Percentiles rank a stretch among this genome's conserved stretches.
phyloP scores from a whole-genome alignment of 1,140 invertebrate species.

The Drosophila oshimai region DNA sequence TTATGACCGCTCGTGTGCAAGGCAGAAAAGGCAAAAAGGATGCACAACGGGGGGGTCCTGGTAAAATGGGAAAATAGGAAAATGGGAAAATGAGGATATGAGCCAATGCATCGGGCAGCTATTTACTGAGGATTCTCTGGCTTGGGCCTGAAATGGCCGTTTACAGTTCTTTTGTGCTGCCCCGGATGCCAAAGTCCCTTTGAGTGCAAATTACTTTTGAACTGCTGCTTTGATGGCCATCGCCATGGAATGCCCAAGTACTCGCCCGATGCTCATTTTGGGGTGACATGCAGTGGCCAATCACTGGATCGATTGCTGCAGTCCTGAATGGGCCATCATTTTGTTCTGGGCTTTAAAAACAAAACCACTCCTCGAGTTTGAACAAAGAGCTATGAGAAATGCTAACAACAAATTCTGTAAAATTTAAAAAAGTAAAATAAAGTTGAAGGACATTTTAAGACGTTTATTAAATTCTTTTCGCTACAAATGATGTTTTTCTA shows the following conservation, averaged over 20 bases:
- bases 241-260: neutral
- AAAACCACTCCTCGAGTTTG: neutral
- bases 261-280: slow-evolving; percentile 5
- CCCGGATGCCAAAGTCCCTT: neutral
- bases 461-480: too few species aligned
- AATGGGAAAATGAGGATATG: neutral
- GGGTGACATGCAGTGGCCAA: neutral
- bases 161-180: slow-evolving; percentile 3
- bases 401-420: too few species aligned
- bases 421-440: too few species aligned
- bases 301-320: neutral
- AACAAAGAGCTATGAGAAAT: too few species aligned
- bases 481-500: too few species aligned
- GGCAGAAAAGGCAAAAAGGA: neutral
- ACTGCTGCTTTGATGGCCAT: slow-evolving; percentile 11
- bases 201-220: slow-evolving; percentile 34
- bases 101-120: slow-evolving; percentile 26
- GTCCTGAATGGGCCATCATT: neutral
- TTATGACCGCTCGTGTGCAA: slow-evolving; percentile 46
- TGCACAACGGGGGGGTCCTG: neutral
- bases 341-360: neutral
- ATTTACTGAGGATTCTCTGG: slow-evolving; percentile 40
- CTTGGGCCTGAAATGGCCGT: slow-evolving; percentile 25
- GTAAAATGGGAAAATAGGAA: too few species aligned
- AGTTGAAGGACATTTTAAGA: too few species aligned